Evolutionary conservation across 2,113 vertebrate genomes (phyloP).

Genomic region (Galeopterus variegatus): DNA sequence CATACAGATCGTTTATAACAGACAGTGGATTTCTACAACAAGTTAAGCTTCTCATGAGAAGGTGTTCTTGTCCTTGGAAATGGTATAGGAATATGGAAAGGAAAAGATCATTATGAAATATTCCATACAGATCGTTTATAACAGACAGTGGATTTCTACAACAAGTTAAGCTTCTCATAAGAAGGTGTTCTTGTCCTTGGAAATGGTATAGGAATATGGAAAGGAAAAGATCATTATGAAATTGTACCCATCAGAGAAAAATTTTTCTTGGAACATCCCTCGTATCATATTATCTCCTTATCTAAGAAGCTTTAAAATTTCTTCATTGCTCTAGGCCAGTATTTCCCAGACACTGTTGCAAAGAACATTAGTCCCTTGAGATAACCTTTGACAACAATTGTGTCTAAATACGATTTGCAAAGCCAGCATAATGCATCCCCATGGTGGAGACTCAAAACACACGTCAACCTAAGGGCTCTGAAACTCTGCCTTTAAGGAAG

Average conservation of each 20-base stretch:
- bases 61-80: background rate
- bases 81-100: background rate
- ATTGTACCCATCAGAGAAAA: background rate
- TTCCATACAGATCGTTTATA: too few relatives aligned
- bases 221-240: background rate
- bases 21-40: background rate
- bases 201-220: background rate
- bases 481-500: background rate
- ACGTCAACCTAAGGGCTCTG: background rate
- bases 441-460: background rate
- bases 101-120: background rate
- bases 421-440: background rate
- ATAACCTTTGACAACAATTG: constrained; percentile 3
- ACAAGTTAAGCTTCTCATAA: background rate
- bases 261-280: background rate
- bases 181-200: background rate
- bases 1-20: background rate
- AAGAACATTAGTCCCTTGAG: constrained; percentile 49
- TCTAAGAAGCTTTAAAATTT: background rate
- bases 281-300: background rate
- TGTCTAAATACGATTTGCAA: constrained; percentile 45
- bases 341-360: constrained; percentile 3
- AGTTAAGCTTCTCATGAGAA: background rate
- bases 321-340: background rate
- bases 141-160: background rate